Percentiles rank a stretch among this genome's conserved stretches.
phyloP scores from a whole-genome alignment of 2,797 vertebrate species.

The Craterocephalus amniculus region DNA sequence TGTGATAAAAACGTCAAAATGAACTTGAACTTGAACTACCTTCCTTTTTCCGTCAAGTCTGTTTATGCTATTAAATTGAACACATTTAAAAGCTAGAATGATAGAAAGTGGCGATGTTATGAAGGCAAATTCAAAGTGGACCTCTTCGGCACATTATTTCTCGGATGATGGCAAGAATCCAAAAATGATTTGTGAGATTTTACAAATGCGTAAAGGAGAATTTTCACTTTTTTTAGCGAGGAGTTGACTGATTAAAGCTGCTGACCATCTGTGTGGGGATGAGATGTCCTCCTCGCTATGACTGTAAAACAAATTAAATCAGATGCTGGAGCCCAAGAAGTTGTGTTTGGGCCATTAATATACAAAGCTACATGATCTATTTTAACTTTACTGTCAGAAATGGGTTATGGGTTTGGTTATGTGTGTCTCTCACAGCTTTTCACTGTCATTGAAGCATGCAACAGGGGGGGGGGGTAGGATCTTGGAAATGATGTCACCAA shows the following conservation, averaged over 20 bases:
- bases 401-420: constrained; percentile 43
- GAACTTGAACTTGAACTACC: constrained; percentile 4
- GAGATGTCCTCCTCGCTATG: constrained; percentile 30
- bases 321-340: constrained; percentile 15
- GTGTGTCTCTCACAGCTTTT: constrained; percentile 52
- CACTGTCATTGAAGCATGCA: constrained; percentile 26
- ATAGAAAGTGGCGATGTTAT: too few relatives aligned
- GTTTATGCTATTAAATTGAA: background rate
- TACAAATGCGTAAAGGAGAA: background rate
- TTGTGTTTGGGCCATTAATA: background rate
- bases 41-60: constrained; percentile 9
- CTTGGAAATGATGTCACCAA: constrained; percentile 54
- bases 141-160: too few relatives aligned
- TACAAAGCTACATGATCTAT: constrained; percentile 37
- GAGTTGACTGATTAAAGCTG: constrained; percentile 22
- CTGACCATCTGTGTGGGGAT: constrained; percentile 43
- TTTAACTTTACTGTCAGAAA: constrained; percentile 55
- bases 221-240: constrained; percentile 9
- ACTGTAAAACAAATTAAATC: constrained; percentile 1
- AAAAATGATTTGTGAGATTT: constrained; percentile 2
- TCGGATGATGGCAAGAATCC: background rate
- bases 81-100: too few relatives aligned
- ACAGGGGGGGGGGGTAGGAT: background rate
- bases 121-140: too few relatives aligned
- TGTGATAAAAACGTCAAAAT: constrained; percentile 6